Conservation (phyloP, 2,797 vertebrate genomes). For the Tadarida brasiliensis region DNA sequence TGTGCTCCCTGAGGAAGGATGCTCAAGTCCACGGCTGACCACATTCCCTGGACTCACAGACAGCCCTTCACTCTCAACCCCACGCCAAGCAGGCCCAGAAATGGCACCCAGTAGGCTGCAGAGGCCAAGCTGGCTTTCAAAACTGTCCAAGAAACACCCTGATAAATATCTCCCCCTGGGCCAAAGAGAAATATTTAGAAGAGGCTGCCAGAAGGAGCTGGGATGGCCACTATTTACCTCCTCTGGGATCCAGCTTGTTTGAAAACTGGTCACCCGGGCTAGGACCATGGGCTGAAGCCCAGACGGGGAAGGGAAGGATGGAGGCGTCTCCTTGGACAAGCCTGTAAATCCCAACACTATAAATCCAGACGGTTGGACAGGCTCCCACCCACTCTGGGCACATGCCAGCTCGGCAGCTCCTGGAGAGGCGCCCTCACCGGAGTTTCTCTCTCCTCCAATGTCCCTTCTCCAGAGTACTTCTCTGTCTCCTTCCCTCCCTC, state of each 20-base stretch:
- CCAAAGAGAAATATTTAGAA: constrained; percentile 46
- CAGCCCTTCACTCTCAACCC: neutral
- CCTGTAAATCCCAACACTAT: neutral
- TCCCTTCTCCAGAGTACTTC: constrained; percentile 52
- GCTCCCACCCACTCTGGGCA: neutral
- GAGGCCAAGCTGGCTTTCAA: constrained; percentile 26
- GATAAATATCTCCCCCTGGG: neutral
- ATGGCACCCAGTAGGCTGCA: neutral
- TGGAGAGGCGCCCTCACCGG: too few relatives aligned
- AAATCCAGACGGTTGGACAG: neutral
- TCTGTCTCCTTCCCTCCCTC: neutral
- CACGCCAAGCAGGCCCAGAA: neutral
- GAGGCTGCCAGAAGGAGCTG: neutral
- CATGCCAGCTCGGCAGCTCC: neutral
- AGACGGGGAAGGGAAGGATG: neutral
- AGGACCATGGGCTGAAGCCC: neutral
- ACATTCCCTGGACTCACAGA: neutral
- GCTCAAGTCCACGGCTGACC: neutral
- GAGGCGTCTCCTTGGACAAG: neutral
- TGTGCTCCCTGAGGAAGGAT: neutral
- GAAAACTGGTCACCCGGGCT: constrained; percentile 28
- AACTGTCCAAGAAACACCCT: constrained; percentile 8
- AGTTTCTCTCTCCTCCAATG: neutral
- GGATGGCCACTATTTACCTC: neutral
- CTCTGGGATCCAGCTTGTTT: constrained; percentile 48